These are phyloP conservation scores for Ateles fusciceps DNA, from an alignment of 2,797 vertebrate genomes.

Conservation along the genomic window DNA sequence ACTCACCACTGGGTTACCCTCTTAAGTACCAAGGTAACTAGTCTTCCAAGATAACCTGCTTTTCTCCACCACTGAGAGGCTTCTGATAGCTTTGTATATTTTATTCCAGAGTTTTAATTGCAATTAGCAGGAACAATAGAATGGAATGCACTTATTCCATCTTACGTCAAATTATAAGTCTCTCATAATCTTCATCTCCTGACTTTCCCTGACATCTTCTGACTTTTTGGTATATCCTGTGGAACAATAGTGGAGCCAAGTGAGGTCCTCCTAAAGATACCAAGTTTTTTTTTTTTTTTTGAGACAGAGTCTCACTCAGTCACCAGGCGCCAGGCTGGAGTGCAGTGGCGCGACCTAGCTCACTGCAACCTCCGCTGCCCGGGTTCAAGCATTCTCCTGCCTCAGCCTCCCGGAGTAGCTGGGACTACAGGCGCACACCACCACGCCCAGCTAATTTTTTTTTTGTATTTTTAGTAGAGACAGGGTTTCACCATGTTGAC, in stretches of 20 bases:
- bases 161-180: background rate
- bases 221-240: background rate
- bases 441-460: too few species aligned
- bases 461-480: too few species aligned
- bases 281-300: too few species aligned
- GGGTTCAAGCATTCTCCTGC: too few species aligned
- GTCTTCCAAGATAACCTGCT: background rate
- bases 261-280: background rate
- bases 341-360: too few species aligned
- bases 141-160: background rate
- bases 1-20: background rate
- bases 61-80: background rate
- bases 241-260: background rate
- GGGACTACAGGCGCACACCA: too few species aligned
- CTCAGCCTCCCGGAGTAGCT: too few species aligned
- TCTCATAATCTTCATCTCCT: background rate
- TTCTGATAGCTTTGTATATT: background rate
- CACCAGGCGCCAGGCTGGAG: too few species aligned
- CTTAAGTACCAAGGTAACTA: background rate
- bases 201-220: background rate
- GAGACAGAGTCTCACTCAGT: too few species aligned
- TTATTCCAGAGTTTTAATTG: background rate
- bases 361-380: too few species aligned
- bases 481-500: too few species aligned
- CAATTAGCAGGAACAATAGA: background rate